phyloP scores from a whole-genome alignment of 2,113 vertebrate species.

The Dasyurus viverrinus region DNA sequence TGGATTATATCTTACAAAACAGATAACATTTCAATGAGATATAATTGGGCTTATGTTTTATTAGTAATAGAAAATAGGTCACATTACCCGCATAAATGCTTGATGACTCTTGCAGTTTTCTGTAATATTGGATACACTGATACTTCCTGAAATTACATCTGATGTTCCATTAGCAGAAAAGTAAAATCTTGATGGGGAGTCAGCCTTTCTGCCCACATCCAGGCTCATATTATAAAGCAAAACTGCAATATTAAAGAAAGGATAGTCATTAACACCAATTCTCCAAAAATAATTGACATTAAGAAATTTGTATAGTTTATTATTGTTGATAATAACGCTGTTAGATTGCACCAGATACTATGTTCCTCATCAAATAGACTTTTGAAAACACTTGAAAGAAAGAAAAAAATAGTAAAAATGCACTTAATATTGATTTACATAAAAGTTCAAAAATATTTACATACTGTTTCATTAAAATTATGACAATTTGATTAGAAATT shows the following conservation, averaged over 20 bases:
- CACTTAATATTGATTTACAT: slow-evolving; percentile 19
- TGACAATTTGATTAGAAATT: not conserved
- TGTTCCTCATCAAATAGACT: not conserved
- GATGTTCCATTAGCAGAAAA: slow-evolving; percentile 92
- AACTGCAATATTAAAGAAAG: slow-evolving; percentile 81
- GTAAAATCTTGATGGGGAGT: slow-evolving; percentile 92
- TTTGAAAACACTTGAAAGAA: slow-evolving; percentile 33
- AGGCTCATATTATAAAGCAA: slow-evolving; percentile 93
- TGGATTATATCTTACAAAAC: slow-evolving; percentile 8
- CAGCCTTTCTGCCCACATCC: slow-evolving; percentile 89
- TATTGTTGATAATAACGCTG: slow-evolving; percentile 24
- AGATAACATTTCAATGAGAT: slow-evolving; percentile 6
- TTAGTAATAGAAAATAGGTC: slow-evolving; percentile 5
- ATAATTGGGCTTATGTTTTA: not conserved
- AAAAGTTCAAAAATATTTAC: not conserved
- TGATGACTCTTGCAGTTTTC: slow-evolving; percentile 85
- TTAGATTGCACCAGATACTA: slow-evolving; percentile 17
- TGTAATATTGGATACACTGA: slow-evolving; percentile 79
- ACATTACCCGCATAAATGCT: slow-evolving; percentile 93
- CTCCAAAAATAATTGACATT: not conserved
- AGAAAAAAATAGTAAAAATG: slow-evolving; percentile 23
- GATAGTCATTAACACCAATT: not conserved
- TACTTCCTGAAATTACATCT: slow-evolving; percentile 85
- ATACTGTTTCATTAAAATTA: slow-evolving; percentile 21
- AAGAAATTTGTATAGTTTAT: not conserved